Evolutionary conservation across 2,888 invertebrate genomes (phyloP).

Genomic region (Dilophus febrilis): DNA sequence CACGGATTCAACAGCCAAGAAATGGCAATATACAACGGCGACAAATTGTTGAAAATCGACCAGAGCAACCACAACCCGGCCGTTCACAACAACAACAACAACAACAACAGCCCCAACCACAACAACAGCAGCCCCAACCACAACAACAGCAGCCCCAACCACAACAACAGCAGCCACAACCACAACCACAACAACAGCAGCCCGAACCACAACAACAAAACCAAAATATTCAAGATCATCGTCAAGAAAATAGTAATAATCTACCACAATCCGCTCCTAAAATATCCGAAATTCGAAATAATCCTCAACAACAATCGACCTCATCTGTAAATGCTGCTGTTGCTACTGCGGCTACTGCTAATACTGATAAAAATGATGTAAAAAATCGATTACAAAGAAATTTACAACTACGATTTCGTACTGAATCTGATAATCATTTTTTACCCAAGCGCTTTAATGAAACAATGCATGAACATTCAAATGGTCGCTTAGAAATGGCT

Average conservation of each 20-base stretch:
- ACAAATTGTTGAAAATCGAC: not conserved
- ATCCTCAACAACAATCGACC: no score
- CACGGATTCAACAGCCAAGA: not conserved
- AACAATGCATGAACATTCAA: constrained; percentile 29
- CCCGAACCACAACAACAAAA: not conserved
- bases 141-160: constrained; percentile 4
- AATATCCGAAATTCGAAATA: no score
- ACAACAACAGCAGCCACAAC: no score
- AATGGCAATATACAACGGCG: not conserved
- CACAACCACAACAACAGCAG: not conserved
- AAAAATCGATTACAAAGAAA: constrained; percentile 27
- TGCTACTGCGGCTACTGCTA: no score
- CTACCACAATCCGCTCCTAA: no score
- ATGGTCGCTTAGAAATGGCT: constrained; percentile 38
- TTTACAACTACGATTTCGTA: constrained; percentile 24
- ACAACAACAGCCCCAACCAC: constrained; percentile 1
- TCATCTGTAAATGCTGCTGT: no score
- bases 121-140: not conserved
- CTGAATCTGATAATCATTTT: constrained; percentile 25
- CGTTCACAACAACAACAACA: not conserved
- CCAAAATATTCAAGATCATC: not conserved
- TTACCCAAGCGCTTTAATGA: constrained; percentile 28
- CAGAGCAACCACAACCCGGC: not conserved
- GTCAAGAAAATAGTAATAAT: not conserved
- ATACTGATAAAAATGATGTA: constrained; percentile 20